Percentiles rank a stretch among this genome's conserved stretches.
Evolutionary conservation across 2,113 vertebrate species (phyloP).

Genomic region (Macquaria ambigua): DNA sequence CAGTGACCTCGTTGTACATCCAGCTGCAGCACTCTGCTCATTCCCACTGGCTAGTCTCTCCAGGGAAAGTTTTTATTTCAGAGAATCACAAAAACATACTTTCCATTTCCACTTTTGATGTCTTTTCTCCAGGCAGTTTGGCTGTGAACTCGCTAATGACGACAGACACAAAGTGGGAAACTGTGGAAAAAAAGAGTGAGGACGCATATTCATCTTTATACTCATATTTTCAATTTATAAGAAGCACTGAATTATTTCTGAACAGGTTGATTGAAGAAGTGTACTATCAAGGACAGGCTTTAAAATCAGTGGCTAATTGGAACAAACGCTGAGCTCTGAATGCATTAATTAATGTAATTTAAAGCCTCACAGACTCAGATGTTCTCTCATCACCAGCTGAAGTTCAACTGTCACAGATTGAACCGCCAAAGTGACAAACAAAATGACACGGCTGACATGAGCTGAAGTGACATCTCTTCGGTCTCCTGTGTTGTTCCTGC

Average conservation of each 20-base stretch:
- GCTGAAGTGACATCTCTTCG: constrained; percentile 45
- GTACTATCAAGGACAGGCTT: neutral
- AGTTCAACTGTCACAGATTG: constrained; percentile 52
- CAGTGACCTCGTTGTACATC: constrained; percentile 60
- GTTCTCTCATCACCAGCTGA: constrained; percentile 35
- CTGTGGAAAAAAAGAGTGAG: neutral
- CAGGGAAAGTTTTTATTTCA: constrained; percentile 26
- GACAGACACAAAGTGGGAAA: neutral
- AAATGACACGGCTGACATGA: constrained; percentile 52
- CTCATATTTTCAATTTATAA: neutral
- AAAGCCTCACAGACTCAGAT: constrained; percentile 46
- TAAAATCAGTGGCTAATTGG: constrained; percentile 14
- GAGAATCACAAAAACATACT: constrained; percentile 46
- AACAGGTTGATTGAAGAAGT: neutral
- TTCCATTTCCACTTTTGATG: constrained; percentile 27
- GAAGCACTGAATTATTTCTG: neutral
- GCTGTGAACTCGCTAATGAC: constrained; percentile 8
- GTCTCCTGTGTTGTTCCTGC: constrained; percentile 43
- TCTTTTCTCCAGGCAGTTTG: constrained; percentile 18
- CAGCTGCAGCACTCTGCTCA: constrained; percentile 61
- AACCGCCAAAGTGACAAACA: constrained; percentile 56
- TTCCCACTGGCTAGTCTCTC: constrained; percentile 37
- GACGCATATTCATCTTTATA: neutral
- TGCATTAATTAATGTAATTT: constrained; percentile 24
- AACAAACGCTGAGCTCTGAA: neutral